Conservation (phyloP, 2,888 invertebrate species). For the Callimorpha dominula region DNA sequence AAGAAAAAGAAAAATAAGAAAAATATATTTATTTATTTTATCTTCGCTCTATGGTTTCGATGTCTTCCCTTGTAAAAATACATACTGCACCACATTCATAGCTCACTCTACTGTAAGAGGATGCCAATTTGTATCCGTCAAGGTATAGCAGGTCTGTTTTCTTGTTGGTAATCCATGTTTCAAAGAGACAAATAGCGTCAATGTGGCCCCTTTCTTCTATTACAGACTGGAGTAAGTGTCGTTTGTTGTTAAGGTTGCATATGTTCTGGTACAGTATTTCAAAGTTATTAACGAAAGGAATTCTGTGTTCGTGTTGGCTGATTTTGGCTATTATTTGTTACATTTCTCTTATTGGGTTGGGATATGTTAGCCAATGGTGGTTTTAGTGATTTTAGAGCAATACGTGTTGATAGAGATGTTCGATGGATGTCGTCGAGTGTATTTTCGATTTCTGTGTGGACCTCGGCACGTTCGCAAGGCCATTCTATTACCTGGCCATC, state of each 20-base stretch:
- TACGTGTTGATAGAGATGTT: background rate
- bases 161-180: background rate
- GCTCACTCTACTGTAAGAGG: background rate
- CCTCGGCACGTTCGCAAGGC: background rate
- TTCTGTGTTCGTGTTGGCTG: background rate
- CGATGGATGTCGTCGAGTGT: too few species aligned
- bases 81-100: background rate
- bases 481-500: background rate
- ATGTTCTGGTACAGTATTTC: constrained; percentile 1
- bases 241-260: background rate
- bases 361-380: background rate
- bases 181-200: background rate
- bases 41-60: background rate
- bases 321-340: background rate
- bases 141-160: background rate
- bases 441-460: background rate
- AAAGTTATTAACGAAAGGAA: background rate
- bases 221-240: background rate
- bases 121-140: background rate
- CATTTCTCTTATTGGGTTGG: background rate
- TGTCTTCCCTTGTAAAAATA: background rate
- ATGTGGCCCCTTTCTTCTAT: background rate
- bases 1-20: too few species aligned
- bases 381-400: background rate
- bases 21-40: too few species aligned